Percentiles rank a stretch among this genome's conserved stretches.
These are phyloP conservation scores for Muricea muricata DNA, from an alignment of 92 coral and sea anemone species.

Conservation along the genomic window DNA sequence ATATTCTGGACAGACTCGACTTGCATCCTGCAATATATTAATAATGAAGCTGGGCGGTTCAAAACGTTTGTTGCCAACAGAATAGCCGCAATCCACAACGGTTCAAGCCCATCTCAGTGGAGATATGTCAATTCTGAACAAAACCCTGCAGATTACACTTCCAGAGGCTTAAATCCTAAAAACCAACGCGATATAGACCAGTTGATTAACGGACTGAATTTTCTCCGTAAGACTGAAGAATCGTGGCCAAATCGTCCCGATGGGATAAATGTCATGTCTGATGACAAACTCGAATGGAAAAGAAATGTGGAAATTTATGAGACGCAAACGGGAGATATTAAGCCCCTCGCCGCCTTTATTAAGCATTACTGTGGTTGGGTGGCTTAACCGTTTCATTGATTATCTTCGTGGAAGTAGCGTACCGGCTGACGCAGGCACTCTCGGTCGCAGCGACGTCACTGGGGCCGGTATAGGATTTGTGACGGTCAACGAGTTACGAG, in stretches of 20 bases:
- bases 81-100: not conserved
- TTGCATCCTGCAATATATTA: not conserved
- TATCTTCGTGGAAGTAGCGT: too few species aligned
- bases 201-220: not conserved
- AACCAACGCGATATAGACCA: not conserved
- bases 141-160: not conserved
- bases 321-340: not conserved
- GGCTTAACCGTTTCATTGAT: too few species aligned
- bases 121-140: not conserved
- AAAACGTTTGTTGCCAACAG: not conserved
- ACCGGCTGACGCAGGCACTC: too few species aligned
- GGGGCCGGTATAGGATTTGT: not conserved
- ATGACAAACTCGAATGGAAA: not conserved
- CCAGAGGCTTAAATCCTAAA: not conserved
- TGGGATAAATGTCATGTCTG: not conserved
- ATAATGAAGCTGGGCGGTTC: too few species aligned
- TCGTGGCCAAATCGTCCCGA: not conserved
- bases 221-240: not conserved
- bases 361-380: too few species aligned
- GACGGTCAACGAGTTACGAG: not conserved
- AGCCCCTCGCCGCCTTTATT: not conserved
- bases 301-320: not conserved
- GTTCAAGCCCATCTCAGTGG: not conserved
- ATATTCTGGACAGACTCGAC: constrained; percentile 11
- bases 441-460: not conserved